A percentile compares a stretch with the other conserved stretches of the same genome.
phyloP scores from a whole-genome alignment of 35 echinoderm and acorn worm genomes.

The Anneissia japonica region DNA sequence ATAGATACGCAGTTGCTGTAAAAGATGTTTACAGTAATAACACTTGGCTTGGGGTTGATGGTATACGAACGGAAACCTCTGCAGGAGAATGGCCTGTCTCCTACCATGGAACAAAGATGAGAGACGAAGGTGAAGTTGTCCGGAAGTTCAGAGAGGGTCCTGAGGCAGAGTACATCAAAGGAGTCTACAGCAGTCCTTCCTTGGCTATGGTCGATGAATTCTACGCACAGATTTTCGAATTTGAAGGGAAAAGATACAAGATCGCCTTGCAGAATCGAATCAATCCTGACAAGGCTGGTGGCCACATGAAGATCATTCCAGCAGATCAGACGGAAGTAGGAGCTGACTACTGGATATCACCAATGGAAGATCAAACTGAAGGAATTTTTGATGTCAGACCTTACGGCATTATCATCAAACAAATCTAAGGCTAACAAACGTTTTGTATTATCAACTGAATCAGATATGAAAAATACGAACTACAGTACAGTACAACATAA shows the following conservation, averaged over 20 bases:
- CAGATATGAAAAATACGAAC: too few relatives aligned
- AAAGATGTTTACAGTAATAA: not conserved
- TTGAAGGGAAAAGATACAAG: not conserved
- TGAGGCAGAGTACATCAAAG: not conserved
- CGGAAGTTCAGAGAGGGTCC: not conserved
- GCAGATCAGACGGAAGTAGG: not conserved
- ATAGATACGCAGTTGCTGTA: not conserved
- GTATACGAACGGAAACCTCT: not conserved
- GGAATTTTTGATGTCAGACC: not conserved
- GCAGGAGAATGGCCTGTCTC: not conserved
- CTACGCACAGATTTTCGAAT: not conserved
- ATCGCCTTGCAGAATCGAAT: not conserved
- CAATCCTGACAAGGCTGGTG: not conserved
- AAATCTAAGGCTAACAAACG: too few relatives aligned
- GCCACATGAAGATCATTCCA: not conserved
- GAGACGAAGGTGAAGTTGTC: not conserved
- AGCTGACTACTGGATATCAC: not conserved
- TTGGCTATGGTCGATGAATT: not conserved
- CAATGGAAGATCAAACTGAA: not conserved
- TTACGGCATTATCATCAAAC: not conserved
- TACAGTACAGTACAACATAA: too few relatives aligned
- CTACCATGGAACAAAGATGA: not conserved
- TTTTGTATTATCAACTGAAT: too few relatives aligned
- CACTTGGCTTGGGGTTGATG: not conserved
- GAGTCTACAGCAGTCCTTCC: not conserved